Conservation (phyloP, 2,888 invertebrate species). For the Mechanitis messenoides region DNA sequence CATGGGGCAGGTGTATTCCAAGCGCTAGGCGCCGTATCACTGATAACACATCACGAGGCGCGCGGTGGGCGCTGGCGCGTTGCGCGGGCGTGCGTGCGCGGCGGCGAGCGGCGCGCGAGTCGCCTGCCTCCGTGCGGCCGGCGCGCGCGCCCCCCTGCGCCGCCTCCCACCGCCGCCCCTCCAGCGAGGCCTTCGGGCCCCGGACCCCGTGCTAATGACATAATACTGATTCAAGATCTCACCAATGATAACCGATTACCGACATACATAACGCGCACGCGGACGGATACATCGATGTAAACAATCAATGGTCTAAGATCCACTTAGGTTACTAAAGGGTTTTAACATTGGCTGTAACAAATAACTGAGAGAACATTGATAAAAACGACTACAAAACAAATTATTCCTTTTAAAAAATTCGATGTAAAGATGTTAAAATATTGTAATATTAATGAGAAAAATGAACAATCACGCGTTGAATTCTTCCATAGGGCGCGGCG, state of each 20-base stretch:
- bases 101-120: conserved; percentile 46
- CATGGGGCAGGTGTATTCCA: conserved; percentile 47
- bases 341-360: not conserved
- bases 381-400: no score
- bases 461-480: conserved; percentile 38
- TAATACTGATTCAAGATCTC: conserved; percentile 50
- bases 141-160: conserved; percentile 27
- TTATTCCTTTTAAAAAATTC: not conserved
- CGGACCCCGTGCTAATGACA: conserved; percentile 39
- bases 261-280: conserved; percentile 43
- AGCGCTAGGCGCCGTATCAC: conserved; percentile 34
- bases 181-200: conserved; percentile 22
- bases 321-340: no score
- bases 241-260: conserved; percentile 54
- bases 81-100: conserved; percentile 49
- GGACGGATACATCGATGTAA: conserved; percentile 55
- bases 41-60: conserved; percentile 65
- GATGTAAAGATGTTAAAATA: not conserved
- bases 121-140: conserved; percentile 31
- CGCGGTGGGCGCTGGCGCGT: conserved; percentile 43
- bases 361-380: no score
- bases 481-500: conserved; percentile 33
- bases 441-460: conserved; percentile 1
- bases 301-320: conserved; percentile 32
- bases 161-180: conserved; percentile 35